These are phyloP conservation scores for Polydrusus cervinus DNA, from an alignment of 2,888 invertebrate genomes.

Conservation along the genomic window DNA sequence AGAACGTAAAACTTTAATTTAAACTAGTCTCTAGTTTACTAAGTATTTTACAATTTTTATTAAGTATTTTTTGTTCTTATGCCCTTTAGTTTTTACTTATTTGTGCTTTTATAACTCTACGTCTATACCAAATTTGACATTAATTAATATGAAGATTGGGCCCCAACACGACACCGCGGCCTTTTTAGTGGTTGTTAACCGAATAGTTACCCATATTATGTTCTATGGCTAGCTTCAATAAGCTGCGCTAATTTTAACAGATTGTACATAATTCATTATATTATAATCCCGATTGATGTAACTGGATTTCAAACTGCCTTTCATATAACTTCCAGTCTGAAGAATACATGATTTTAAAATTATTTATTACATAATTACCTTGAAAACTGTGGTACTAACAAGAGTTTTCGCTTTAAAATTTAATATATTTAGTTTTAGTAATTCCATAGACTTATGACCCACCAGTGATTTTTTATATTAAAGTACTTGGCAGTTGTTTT, in stretches of 20 bases:
- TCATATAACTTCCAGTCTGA: slow-evolving; percentile 45
- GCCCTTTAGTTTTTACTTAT: slow-evolving; percentile 13
- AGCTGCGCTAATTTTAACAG: slow-evolving; percentile 16
- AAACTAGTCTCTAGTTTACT: slow-evolving; percentile 16
- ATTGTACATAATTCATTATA: slow-evolving; percentile 22
- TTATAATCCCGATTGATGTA: background rate
- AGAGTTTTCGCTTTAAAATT: slow-evolving; percentile 26
- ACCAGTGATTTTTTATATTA: slow-evolving; percentile 47
- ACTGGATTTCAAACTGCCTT: slow-evolving; percentile 41
- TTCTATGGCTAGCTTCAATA: slow-evolving; percentile 30
- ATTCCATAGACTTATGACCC: slow-evolving; percentile 43
- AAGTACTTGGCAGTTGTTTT: slow-evolving; percentile 42
- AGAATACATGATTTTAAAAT: slow-evolving; percentile 22
- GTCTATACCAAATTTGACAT: slow-evolving; percentile 35
- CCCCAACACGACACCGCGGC: slow-evolving; percentile 45
- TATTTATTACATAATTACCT: slow-evolving; percentile 25
- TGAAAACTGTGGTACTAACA: slow-evolving; percentile 35
- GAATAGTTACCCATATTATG: slow-evolving; percentile 38
- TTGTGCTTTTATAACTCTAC: background rate
- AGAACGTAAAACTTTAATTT: background rate
- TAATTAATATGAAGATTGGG: slow-evolving; percentile 38
- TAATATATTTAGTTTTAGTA: slow-evolving; percentile 24
- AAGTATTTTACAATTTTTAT: slow-evolving; percentile 4
- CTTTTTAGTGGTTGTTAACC: slow-evolving; percentile 54
- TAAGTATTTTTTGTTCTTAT: slow-evolving; percentile 5